phyloP scores from a whole-genome alignment of 2,888 invertebrate species.

The Nymphalis urticae region DNA sequence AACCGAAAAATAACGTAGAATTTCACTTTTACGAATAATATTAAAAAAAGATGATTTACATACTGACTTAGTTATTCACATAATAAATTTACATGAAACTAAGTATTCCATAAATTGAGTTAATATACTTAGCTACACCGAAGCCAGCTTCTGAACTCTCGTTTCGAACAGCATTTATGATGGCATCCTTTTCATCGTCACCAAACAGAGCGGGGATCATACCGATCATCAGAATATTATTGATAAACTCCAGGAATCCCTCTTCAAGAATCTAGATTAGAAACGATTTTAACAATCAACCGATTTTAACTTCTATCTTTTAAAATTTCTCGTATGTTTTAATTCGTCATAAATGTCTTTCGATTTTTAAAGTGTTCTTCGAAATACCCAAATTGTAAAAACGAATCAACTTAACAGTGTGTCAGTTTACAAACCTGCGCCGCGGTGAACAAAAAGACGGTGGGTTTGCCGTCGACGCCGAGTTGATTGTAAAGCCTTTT shows the following conservation, averaged over 20 bases:
- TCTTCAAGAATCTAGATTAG: constrained; percentile 84
- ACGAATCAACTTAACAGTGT: not conserved
- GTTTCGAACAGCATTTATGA: constrained; percentile 86
- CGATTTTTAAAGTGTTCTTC: too few relatives aligned
- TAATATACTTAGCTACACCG: constrained; percentile 85
- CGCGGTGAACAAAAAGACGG: constrained; percentile 91
- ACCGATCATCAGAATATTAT: constrained; percentile 94
- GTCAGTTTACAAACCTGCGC: constrained; percentile 81
- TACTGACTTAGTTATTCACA: too few relatives aligned
- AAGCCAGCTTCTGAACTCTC: constrained; percentile 87
- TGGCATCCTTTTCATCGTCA: constrained; percentile 93
- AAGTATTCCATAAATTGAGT: too few relatives aligned
- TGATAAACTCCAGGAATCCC: constrained; percentile 93
- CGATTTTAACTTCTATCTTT: too few relatives aligned
- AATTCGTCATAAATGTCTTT: too few relatives aligned
- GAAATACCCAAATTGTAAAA: not conserved
- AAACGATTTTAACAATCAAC: not conserved
- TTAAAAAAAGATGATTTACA: too few relatives aligned
- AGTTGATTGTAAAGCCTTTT: constrained; percentile 88
- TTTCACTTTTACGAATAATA: too few relatives aligned
- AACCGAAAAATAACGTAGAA: too few relatives aligned
- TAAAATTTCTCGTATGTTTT: too few relatives aligned
- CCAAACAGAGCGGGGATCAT: constrained; percentile 92
- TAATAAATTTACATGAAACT: too few relatives aligned
- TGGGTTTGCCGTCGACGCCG: constrained; percentile 89